Evolutionary conservation across 2,113 vertebrate species (phyloP).

Genomic region (Myxocyprinus asiaticus): DNA sequence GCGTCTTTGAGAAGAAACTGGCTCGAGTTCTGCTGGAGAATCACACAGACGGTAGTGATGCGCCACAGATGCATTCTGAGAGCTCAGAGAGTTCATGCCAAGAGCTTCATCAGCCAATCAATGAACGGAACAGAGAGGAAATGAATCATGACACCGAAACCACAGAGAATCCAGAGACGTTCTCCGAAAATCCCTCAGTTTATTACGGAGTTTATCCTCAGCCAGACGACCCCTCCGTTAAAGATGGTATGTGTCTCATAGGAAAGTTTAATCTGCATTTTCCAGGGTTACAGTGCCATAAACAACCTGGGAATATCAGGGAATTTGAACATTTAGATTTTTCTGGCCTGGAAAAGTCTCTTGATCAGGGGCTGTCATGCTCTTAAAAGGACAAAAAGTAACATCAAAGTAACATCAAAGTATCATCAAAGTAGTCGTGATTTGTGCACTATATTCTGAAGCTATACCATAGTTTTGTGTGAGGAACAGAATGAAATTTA

Average conservation of each 20-base stretch:
- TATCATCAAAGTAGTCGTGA: no score
- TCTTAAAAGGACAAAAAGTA: no score
- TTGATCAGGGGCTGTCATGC: no score
- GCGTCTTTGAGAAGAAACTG: conserved; percentile 90
- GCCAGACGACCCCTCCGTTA: background rate
- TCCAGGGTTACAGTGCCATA: no score
- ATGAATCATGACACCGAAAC: background rate
- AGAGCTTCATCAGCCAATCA: background rate
- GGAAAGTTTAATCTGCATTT: no score
- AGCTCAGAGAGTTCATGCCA: background rate
- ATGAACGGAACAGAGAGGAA: background rate
- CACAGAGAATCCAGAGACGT: background rate
- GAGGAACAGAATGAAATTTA: no score
- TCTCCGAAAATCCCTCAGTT: background rate
- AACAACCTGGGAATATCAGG: no score
- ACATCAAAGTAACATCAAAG: no score
- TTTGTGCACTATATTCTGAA: no score
- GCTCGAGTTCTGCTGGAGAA: conserved; percentile 78
- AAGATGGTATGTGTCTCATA: background rate
- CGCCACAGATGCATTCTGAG: conserved; percentile 44
- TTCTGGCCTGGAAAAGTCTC: no score
- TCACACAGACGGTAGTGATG: background rate
- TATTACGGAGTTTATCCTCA: conserved; percentile 11
- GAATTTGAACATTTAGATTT: no score
- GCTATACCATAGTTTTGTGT: no score